A percentile compares a stretch with the other conserved stretches of the same genome.
Evolutionary conservation across 2,888 invertebrate genomes (phyloP).

Genomic region (Synergus itoensis): DNA sequence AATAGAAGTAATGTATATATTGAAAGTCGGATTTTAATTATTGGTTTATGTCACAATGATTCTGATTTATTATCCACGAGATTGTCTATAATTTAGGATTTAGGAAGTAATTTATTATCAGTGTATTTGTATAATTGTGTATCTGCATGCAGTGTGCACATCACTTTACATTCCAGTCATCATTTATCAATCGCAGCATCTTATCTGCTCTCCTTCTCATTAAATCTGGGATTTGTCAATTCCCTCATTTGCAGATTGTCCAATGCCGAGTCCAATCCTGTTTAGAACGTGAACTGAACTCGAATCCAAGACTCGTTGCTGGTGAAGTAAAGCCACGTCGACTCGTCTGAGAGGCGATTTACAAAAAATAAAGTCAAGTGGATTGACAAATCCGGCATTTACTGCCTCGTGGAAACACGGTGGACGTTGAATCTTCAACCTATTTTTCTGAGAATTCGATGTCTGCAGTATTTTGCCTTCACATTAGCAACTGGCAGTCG

Average conservation of each 20-base stretch:
- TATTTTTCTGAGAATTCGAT: not conserved
- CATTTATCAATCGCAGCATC: conserved; percentile 21
- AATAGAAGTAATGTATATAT: not conserved
- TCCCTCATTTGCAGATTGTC: conserved; percentile 4
- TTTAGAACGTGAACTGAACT: conserved; percentile 12
- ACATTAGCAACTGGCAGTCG: conserved; percentile 6
- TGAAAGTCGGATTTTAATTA: not conserved
- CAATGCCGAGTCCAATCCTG: not conserved
- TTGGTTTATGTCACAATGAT: conserved; percentile 10
- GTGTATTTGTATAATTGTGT: not conserved
- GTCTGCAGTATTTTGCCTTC: not conserved
- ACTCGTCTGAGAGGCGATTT: not conserved
- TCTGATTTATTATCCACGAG: conserved; percentile 27
- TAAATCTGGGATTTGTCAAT: conserved; percentile 27
- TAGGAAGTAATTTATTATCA: conserved; percentile 18
- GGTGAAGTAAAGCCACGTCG: not conserved
- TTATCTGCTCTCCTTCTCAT: conserved; percentile 35
- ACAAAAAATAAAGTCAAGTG: conserved; percentile 6
- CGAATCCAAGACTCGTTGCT: conserved; percentile 1
- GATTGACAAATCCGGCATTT: conserved; percentile 12
- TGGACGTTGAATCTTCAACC: not conserved
- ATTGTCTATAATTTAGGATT: conserved; percentile 21
- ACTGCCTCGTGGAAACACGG: not conserved
- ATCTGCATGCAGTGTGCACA: not conserved
- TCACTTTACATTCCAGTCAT: conserved; percentile 4